Conservation (phyloP, 2,888 invertebrate species). For the Diaphora mendica region DNA sequence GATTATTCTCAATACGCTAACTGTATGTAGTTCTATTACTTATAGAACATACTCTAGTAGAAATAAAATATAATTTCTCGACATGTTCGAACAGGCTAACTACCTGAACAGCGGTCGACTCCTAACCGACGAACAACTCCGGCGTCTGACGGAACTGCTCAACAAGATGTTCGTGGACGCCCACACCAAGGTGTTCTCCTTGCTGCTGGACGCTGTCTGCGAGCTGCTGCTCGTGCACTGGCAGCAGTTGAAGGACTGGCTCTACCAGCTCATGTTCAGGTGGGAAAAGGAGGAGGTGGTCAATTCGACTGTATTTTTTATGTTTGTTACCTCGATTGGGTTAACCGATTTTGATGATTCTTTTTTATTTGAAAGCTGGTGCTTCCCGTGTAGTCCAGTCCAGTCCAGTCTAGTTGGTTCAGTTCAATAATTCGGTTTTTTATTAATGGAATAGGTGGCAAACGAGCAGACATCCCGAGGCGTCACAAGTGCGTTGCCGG, state of each 20-base stretch:
- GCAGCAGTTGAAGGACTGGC: constrained; percentile 96
- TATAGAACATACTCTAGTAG: neutral
- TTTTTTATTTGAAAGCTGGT: no score
- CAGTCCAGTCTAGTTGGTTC: no score
- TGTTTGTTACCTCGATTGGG: no score
- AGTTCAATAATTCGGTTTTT: no score
- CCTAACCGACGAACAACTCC: constrained; percentile 90
- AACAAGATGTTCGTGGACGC: constrained; percentile 99
- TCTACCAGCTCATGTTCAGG: constrained; percentile 95
- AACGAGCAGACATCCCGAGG: no score
- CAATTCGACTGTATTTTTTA: no score
- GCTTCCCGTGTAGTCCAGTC: no score
- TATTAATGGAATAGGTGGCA: no score
- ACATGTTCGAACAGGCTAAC: constrained; percentile 79
- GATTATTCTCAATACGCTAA: no score
- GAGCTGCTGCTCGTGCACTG: constrained; percentile 95
- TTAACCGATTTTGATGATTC: no score
- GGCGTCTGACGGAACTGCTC: constrained; percentile 96
- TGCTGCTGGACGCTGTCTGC: constrained; percentile 97
- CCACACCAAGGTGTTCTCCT: constrained; percentile 96
- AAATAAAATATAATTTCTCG: neutral
- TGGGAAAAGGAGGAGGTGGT: constrained; percentile 40
- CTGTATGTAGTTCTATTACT: no score
- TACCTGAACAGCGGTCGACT: constrained; percentile 90
- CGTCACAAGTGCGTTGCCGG: no score